Conservation (phyloP, 1,140 invertebrate genomes). For the Halyomorpha halys region DNA sequence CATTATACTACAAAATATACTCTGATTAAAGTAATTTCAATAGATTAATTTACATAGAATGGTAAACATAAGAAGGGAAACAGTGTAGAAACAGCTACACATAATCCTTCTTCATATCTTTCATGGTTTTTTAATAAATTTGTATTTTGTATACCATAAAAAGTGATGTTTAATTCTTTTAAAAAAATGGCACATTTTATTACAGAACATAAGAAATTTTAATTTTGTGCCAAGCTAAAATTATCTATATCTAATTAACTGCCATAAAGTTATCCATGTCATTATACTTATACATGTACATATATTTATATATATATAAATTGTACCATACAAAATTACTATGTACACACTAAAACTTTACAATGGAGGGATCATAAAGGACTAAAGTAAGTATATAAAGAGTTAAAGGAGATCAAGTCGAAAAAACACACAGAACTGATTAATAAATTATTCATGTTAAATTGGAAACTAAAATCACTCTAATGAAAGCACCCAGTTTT, state of each 20-base stretch:
- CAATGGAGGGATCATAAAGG: slow-evolving; percentile 25
- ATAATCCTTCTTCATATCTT: slow-evolving; percentile 11
- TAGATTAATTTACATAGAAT: too few relatives aligned
- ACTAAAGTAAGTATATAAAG: slow-evolving; percentile 17
- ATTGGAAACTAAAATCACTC: too few relatives aligned
- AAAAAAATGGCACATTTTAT: slow-evolving; percentile 5
- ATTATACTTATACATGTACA: slow-evolving; percentile 13
- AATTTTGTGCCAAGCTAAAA: slow-evolving; percentile 12
- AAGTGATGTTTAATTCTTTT: slow-evolving; percentile 13
- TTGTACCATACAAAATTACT: slow-evolving; percentile 23
- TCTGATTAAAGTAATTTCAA: slow-evolving; percentile 1
- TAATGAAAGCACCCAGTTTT: too few relatives aligned
- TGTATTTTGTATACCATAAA: slow-evolving; percentile 8
- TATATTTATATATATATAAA: slow-evolving; percentile 17
- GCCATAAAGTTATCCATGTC: slow-evolving; percentile 9
- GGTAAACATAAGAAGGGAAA: too few relatives aligned
- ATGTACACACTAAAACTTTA: slow-evolving; percentile 27
- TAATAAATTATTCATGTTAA: too few relatives aligned
- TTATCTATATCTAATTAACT: slow-evolving; percentile 11
- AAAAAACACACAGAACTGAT: neutral
- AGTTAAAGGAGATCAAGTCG: slow-evolving; percentile 3
- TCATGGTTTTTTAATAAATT: neutral
- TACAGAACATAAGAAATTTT: neutral
- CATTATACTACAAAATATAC: slow-evolving; percentile 17
- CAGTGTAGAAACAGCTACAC: too few relatives aligned